Conservation (phyloP, 2,797 vertebrate genomes). For the Notoglanidium macrostoma region DNA sequence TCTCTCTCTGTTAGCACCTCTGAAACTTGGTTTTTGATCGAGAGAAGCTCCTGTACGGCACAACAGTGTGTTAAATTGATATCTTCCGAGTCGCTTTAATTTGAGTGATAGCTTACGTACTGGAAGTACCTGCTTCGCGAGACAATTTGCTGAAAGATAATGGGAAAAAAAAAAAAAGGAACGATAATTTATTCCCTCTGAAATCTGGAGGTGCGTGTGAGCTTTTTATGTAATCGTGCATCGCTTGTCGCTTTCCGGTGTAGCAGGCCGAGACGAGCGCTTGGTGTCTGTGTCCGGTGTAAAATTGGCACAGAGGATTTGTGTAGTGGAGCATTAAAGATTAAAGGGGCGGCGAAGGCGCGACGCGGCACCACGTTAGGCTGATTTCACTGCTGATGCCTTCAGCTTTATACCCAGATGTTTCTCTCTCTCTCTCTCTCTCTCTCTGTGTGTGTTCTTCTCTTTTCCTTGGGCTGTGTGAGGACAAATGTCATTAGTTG, state of each 20-base stretch:
- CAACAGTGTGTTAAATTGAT: neutral
- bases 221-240: neutral
- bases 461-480: neutral
- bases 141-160: neutral
- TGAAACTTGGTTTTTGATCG: neutral
- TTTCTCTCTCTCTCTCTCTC: neutral
- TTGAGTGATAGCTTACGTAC: neutral
- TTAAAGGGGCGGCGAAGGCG: neutral
- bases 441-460: neutral
- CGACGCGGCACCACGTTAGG: neutral
- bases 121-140: neutral
- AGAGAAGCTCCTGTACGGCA: neutral
- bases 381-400: slow-evolving; percentile 1
- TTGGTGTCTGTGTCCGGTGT: neutral
- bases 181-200: neutral
- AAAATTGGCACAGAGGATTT: slow-evolving; percentile 3
- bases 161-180: neutral
- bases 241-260: too few species aligned
- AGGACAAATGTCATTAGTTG: slow-evolving; percentile 9
- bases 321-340: slow-evolving; percentile 4
- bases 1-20: neutral
- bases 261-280: neutral
- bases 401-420: slow-evolving; percentile 7
- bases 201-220: neutral
- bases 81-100: neutral